Evolutionary conservation across 2,113 vertebrate species (phyloP), one percentile per base, ranked within the genome.

Genomic region (Conger conger): DNA sequence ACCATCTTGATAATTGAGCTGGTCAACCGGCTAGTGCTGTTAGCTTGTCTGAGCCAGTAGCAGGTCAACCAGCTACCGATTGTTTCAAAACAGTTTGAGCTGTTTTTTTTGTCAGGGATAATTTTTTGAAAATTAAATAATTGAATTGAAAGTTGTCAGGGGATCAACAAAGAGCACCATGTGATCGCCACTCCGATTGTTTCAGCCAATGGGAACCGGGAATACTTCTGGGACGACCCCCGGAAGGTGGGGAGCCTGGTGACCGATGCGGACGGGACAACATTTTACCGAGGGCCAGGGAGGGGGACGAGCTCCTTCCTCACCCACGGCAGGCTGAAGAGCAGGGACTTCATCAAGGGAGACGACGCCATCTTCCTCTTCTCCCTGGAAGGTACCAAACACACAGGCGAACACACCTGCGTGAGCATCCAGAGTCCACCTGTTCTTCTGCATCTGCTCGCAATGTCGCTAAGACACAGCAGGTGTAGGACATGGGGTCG

Each of bases 301-400:
- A n/a, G 0, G 0, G 97, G 97, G 86, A 96, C 91, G 0, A 91
- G 1, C 0, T 0, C 68, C 35, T 98, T 96, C 88, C 91, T 99
- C 89, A 96, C 95, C 76, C 92, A 95, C 15, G 17, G 89, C 76
- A 94, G 95, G 80, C 91, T 98, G 86, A 93, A 63, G 87, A 97
- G 95, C 86, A 95, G 94, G 68, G 85, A 96, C 80, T 99, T 95
- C 89, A 94, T 97, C 83, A 98, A 97, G 92, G 96, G 95, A 81
- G 90, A 95, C 1, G 77, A 96, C 17, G 92, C 92, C 88, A 97
- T 92, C 88, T 92, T 97, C 82, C 94, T 97, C 79, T 68, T 97
- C 86, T 96, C 96, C 30, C 38, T 96, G 73, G 95, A 98, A 92
- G 96, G 97, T 98, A 17, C 40, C 20, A 42, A n/a, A 33, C 23